These are phyloP conservation scores for Rhagium mordax DNA, from an alignment of 2,888 invertebrate species.

Conservation along the genomic window DNA sequence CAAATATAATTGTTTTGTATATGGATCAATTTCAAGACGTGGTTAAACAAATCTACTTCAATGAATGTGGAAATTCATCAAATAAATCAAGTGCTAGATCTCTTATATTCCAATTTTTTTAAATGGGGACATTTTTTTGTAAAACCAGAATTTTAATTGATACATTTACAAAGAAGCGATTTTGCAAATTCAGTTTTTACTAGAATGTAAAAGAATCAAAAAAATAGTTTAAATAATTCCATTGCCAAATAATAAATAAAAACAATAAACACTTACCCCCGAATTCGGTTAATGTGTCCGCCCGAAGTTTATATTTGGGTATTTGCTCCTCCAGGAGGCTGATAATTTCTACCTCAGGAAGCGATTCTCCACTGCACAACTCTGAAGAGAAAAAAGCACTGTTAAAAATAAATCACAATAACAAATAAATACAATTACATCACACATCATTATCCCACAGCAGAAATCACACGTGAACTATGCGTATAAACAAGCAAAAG, in stretches of 20 bases:
- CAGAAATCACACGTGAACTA: constrained; percentile 16
- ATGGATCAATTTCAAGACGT: no score
- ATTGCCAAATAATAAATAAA: background rate
- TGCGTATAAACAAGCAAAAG: background rate
- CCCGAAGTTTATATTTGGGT: constrained; percentile 93
- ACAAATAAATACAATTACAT: constrained; percentile 20
- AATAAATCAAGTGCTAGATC: no score
- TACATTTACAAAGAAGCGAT: no score
- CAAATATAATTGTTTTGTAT: no score
- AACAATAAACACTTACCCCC: constrained; percentile 77
- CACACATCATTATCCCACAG: constrained; percentile 22
- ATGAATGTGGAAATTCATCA: no score
- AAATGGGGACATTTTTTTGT: no score
- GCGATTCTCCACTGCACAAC: constrained; percentile 92
- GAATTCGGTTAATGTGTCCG: constrained; percentile 94
- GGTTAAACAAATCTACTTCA: no score
- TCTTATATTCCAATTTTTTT: no score
- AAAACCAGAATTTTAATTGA: no score
- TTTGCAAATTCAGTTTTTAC: no score
- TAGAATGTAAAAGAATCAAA: no score
- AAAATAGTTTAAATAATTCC: no score
- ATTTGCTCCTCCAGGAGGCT: constrained; percentile 95
- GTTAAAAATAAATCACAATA: constrained; percentile 8
- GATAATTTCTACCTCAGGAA: constrained; percentile 97
- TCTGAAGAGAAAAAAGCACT: constrained; percentile 75